Evolutionary conservation across 2,888 invertebrate genomes (phyloP).

Genomic region (Dioctria linearis): DNA sequence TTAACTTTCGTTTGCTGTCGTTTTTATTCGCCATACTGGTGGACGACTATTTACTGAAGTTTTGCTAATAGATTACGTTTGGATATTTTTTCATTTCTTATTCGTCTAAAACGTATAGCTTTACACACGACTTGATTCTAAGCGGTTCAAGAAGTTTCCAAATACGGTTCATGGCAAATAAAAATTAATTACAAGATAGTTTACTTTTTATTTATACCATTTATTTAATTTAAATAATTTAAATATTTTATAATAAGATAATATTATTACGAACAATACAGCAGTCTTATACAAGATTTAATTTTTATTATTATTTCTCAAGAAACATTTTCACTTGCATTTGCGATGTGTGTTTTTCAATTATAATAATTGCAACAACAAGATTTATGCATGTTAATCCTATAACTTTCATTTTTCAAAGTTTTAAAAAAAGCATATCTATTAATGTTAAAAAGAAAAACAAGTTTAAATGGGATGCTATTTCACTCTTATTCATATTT

Average conservation of each 20-base stretch:
- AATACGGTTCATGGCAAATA: too few relatives aligned
- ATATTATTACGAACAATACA: slow-evolving; percentile 69
- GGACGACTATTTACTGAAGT: too few relatives aligned
- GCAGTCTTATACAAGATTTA: slow-evolving; percentile 70
- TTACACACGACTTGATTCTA: too few relatives aligned
- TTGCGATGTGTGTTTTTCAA: slow-evolving; percentile 20
- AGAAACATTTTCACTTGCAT: slow-evolving; percentile 47
- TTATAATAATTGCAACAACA: slow-evolving; percentile 36
- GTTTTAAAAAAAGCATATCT: slow-evolving; percentile 16
- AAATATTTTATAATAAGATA: slow-evolving; percentile 53
- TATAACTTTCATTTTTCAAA: slow-evolving; percentile 39
- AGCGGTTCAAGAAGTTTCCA: too few relatives aligned
- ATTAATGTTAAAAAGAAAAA: slow-evolving; percentile 20
- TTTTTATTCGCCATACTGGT: too few relatives aligned
- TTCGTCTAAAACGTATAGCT: too few relatives aligned
- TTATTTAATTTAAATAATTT: slow-evolving; percentile 52
- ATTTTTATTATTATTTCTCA: slow-evolving; percentile 46
- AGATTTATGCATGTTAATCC: slow-evolving; percentile 21
- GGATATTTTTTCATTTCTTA: too few relatives aligned
- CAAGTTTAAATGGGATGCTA: slow-evolving; percentile 5
- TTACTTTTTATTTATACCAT: slow-evolving; percentile 37
- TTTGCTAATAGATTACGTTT: too few relatives aligned
- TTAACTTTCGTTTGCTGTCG: too few relatives aligned
- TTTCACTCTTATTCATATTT: background rate
- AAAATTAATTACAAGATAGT: too few relatives aligned